A percentile compares a stretch with the other conserved stretches of the same genome.
Conservation (phyloP, 2,113 vertebrate genomes). For the Rattus norvegicus region GRCr8 NC_086026.1:14385001-14385500, state of each 20-base stretch:
- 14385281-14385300: not conserved
- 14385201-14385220: not conserved
- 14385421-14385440: not conserved
- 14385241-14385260: not conserved
- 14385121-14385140: not conserved
- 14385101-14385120: not conserved
- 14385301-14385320: not conserved
- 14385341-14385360: not conserved
- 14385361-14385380: not conserved
- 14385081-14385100: not conserved
- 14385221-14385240: not conserved
- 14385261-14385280: not conserved
- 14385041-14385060: not conserved
- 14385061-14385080: not conserved
- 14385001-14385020: not conserved
- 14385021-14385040: not conserved
- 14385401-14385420: not conserved
- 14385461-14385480: not conserved
- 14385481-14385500: not conserved
- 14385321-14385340: not conserved
- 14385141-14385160: not conserved
- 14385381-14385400: conserved; percentile 27
- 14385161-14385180: not conserved
- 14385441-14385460: not conserved
- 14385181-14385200: not conserved